Evolutionary conservation across 2,797 vertebrate species (phyloP).

Genomic region (Denticeps clupeoides): DNA sequence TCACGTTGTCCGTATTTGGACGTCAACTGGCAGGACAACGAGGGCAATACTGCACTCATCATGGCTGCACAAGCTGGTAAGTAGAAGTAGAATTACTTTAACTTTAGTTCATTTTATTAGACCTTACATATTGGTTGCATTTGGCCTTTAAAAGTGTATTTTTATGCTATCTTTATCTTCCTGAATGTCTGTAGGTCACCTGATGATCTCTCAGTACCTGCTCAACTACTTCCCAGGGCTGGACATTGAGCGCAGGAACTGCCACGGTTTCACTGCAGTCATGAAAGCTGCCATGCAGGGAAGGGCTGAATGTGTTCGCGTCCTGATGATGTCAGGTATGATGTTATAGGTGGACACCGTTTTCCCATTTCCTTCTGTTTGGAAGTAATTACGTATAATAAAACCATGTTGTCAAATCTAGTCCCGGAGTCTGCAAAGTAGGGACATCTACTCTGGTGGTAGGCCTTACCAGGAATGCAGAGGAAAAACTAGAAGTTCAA

Average conservation of each 20-base stretch:
- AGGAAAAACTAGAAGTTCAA: no score
- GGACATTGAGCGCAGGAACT: constrained; percentile 85
- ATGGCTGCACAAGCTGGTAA: constrained; percentile 92
- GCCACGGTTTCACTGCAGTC: constrained; percentile 84
- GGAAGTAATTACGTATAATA: no score
- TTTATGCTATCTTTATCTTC: constrained; percentile 24
- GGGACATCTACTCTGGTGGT: no score
- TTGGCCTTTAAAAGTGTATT: no score
- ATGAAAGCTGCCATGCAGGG: constrained; percentile 97
- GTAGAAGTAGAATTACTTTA: constrained; percentile 2
- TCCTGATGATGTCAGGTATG: constrained; percentile 84
- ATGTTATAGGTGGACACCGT: no score
- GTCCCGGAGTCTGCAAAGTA: no score
- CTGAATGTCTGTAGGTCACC: constrained; percentile 62
- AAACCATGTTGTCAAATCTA: no score
- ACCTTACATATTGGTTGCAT: no score
- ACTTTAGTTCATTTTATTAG: background rate
- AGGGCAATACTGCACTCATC: constrained; percentile 92
- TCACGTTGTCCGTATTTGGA: constrained; percentile 84
- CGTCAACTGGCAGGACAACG: constrained; percentile 96
- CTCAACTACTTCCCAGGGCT: constrained; percentile 86
- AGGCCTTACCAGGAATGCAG: no score
- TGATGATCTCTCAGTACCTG: constrained; percentile 77
- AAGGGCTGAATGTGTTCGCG: constrained; percentile 68
- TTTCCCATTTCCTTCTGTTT: no score